phyloP scores from a whole-genome alignment of 2,113 vertebrate genomes.

The Miniopterus natalensis region DNA sequence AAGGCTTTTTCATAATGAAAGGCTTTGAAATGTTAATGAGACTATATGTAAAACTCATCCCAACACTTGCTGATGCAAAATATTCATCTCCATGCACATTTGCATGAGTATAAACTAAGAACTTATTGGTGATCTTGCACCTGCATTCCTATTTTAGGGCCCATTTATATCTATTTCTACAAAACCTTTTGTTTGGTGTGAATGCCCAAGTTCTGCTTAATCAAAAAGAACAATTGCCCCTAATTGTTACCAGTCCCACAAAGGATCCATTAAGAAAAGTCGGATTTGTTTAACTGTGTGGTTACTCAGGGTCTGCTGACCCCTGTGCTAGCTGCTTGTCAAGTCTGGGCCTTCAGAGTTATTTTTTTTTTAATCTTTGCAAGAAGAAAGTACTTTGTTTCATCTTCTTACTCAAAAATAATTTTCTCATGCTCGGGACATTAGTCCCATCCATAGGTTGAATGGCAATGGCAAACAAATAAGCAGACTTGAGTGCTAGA shows the following conservation, averaged over 20 bases:
- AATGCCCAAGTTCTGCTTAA: slow-evolving; percentile 71
- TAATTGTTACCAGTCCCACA: slow-evolving; percentile 64
- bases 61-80: slow-evolving; percentile 70
- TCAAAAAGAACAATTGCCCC: slow-evolving; percentile 71
- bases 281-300: background rate
- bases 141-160: slow-evolving; percentile 77
- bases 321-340: background rate
- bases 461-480: slow-evolving; percentile 35
- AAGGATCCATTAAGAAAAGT: slow-evolving; percentile 39
- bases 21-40: slow-evolving; percentile 82
- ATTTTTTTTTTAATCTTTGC: slow-evolving; percentile 5
- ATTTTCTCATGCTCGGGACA: background rate
- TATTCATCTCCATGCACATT: slow-evolving; percentile 69
- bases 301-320: background rate
- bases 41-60: slow-evolving; percentile 72
- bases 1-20: slow-evolving; percentile 65
- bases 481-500: background rate
- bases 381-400: slow-evolving; percentile 7
- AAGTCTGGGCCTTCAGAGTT: slow-evolving; percentile 45
- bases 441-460: slow-evolving; percentile 1
- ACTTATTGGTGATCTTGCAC: slow-evolving; percentile 75
- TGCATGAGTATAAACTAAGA: slow-evolving; percentile 64
- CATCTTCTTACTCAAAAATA: slow-evolving; percentile 41
- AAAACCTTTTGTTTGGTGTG: slow-evolving; percentile 67
- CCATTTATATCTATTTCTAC: slow-evolving; percentile 69